Conservation (phyloP, 2,888 invertebrate genomes). For the Epiblema foenella region DNA sequence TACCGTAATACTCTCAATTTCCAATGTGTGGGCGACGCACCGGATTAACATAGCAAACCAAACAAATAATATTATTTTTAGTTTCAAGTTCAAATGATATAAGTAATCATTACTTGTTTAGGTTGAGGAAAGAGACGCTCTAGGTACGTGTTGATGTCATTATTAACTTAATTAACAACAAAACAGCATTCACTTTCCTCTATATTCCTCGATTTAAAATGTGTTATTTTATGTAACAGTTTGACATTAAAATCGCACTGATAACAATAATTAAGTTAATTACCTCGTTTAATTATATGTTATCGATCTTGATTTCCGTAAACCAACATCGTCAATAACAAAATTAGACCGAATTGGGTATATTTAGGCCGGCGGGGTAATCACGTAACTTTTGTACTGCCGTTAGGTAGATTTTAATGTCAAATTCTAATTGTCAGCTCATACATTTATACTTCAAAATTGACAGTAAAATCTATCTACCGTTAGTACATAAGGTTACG, state of each 20-base stretch:
- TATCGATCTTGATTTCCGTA: conserved; percentile 1
- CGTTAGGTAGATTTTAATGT: too few species aligned
- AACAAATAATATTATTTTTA: not conserved
- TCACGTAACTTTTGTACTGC: too few species aligned
- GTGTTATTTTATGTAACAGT: not conserved
- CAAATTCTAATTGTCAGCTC: too few species aligned
- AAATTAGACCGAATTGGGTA: not conserved
- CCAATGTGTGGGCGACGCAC: too few species aligned
- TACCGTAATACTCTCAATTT: too few species aligned
- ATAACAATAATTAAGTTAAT: conserved; percentile 7
- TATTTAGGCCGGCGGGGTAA: too few species aligned
- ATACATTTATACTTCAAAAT: too few species aligned
- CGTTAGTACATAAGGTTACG: too few species aligned
- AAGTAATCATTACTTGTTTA: not conserved
- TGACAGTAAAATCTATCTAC: too few species aligned
- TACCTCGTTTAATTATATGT: not conserved
- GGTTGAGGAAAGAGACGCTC: not conserved
- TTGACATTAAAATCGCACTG: not conserved
- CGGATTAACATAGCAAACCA: too few species aligned
- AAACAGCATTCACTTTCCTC: not conserved
- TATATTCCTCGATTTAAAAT: not conserved
- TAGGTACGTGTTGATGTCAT: not conserved
- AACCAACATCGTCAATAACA: not conserved
- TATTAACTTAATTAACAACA: not conserved
- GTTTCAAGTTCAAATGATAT: not conserved